These are phyloP conservation scores for Tympanoctomys barrerae DNA, from an alignment of 2,797 vertebrate species.

Conservation along the genomic window DNA sequence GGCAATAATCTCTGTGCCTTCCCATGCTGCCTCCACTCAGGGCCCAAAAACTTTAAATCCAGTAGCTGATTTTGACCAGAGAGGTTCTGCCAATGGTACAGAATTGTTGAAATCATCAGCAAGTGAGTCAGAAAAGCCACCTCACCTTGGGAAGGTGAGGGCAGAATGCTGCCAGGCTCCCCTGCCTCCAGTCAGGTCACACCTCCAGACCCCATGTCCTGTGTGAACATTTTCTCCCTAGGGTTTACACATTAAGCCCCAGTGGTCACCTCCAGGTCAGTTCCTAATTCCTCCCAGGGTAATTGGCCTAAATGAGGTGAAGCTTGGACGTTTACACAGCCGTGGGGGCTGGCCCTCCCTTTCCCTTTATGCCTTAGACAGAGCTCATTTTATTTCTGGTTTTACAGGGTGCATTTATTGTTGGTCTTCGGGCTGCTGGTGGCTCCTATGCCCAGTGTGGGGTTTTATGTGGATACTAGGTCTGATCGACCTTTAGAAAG, in stretches of 20 bases:
- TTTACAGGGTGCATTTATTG: conserved; percentile 79
- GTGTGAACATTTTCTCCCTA: background rate
- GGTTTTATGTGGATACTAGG: conserved; percentile 68
- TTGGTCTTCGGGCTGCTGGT: conserved; percentile 72
- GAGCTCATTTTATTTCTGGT: conserved; percentile 80
- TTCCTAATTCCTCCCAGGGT: conserved; percentile 59
- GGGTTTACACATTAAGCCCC: background rate
- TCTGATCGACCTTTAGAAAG: conserved; percentile 60
- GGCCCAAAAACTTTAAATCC: background rate
- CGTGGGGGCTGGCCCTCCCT: background rate
- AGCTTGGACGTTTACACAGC: conserved; percentile 60
- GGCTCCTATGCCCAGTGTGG: conserved; percentile 51
- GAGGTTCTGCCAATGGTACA: background rate
- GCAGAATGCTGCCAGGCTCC: rapidly evolving
- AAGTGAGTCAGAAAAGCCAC: background rate
- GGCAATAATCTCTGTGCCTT: rapidly evolving
- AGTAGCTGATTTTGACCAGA: background rate
- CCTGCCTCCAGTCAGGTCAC: background rate
- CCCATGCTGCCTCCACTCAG: rapidly evolving
- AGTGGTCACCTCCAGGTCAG: conserved; percentile 63
- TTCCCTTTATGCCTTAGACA: conserved; percentile 66
- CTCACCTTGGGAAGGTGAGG: background rate
- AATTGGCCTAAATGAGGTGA: conserved; percentile 72
- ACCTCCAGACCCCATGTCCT: background rate
- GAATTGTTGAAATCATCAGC: background rate